Evolutionary conservation across 2,797 vertebrate genomes (phyloP).

Genomic region (Luscinia megarhynchos): DNA sequence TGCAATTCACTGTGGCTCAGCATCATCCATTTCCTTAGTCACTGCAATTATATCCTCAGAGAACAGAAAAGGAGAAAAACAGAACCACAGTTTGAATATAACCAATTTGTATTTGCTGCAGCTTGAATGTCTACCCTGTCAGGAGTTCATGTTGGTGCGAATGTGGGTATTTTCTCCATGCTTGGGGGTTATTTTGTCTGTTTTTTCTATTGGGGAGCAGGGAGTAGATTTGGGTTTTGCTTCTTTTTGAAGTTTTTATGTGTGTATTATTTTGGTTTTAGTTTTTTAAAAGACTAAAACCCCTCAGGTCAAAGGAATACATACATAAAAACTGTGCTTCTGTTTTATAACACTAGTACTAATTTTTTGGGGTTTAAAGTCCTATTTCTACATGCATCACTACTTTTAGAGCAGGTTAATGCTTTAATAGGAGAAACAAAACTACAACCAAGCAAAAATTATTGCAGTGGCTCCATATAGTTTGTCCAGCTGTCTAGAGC

Average conservation of each 20-base stretch:
- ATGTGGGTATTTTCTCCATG: not conserved
- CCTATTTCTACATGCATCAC: not conserved
- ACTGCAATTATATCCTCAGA: not conserved
- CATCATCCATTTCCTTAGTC: slow-evolving; percentile 21
- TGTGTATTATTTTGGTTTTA: not conserved
- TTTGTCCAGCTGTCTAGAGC: not conserved
- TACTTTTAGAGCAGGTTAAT: not conserved
- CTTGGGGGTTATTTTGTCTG: not conserved
- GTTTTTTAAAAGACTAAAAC: not conserved
- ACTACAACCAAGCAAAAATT: not conserved
- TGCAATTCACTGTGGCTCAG: not conserved
- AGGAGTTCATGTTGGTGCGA: not conserved
- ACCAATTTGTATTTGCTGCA: not conserved
- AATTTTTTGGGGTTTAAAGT: not conserved
- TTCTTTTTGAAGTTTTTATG: not conserved
- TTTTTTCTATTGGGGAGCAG: accelerated
- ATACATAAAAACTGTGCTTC: not conserved
- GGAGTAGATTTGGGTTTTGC: not conserved
- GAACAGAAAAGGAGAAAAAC: not conserved
- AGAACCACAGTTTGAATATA: not conserved
- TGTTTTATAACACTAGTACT: not conserved
- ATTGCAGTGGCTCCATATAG: not conserved
- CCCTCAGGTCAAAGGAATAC: not conserved
- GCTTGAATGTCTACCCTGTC: not conserved
- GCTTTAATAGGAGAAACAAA: not conserved